Base-by-base conservation (phyloP, 2,113 vertebrate genomes). In the Tachysurus fulvidraco region DNA sequence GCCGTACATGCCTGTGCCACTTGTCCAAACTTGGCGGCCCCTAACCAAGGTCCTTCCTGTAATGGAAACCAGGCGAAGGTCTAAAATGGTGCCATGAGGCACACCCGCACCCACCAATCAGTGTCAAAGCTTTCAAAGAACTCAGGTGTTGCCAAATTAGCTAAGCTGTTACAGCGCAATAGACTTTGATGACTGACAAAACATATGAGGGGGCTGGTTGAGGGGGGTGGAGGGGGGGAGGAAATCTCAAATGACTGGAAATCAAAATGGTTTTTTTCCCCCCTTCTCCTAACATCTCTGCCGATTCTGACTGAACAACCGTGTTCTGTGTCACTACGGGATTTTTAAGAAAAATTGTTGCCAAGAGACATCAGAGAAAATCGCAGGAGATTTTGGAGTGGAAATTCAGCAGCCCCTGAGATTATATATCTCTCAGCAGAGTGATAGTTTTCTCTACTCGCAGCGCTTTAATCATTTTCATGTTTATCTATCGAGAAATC, bases 121-220 rank as follows among this genome's bases (percentile, higher is more conserved):
- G 62, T 88, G 94, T 93, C 87, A 93, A 67, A 91, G 91, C 67
- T 91, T 94, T 91, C 91, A 90, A 69, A 92, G 92, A 13, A 64
- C 57, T 93, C 90, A 89, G 92, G 93, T 93, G 91, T 92, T 94
- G 91, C 91, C 89, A 89, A 94, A 91, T 93, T 91, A 93, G 87
- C 89, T 92, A 93, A 93, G 92, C 90, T 95, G 90, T 93, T 94
- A 93, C 91, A 88, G 90, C 88, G 80, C 93, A 94, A 93, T 90
- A 89, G 87, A 77, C 91, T 94, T 94, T 93, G 91, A 92, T 94
- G 94, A 90, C 46, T 91, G 93, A 93, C 91, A 92, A 93, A 94
- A 94, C 91, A 93, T 81, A 41, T 78, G 62, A 85, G 88, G 62
- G 74, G 41, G 9, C 9, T 50, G 46, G 46, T 50, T 50, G 46